A percentile compares a stretch with the other conserved stretches of the same genome.
Conservation (phyloP, 2,888 invertebrate genomes). For the Aethes cnicana region DNA sequence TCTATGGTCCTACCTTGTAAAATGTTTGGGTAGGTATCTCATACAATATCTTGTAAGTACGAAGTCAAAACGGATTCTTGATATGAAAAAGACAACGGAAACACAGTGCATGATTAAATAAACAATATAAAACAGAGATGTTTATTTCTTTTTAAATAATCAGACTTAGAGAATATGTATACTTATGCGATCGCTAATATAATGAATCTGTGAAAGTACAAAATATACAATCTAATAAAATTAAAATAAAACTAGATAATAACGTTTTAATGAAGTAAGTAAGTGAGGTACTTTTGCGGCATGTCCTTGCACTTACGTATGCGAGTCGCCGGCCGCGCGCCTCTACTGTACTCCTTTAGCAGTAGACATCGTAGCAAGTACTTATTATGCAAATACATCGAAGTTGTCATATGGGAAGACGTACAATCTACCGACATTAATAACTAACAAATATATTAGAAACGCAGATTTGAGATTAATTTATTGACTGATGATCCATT, state of each 20-base stretch:
- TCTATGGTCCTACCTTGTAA: conserved; percentile 39
- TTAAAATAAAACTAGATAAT: conserved; percentile 26
- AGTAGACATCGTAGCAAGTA: background rate
- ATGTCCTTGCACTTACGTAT: conserved; percentile 4
- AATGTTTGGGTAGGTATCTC: conserved; percentile 53
- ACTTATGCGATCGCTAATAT: background rate
- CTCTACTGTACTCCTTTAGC: background rate
- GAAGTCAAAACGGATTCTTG: conserved; percentile 42
- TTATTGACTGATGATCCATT: no score
- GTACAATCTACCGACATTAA: conserved; percentile 4
- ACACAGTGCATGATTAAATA: conserved; percentile 4
- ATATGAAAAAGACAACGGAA: conserved; percentile 5
- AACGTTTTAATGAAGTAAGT: conserved; percentile 8
- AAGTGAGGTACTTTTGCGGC: conserved; percentile 11
- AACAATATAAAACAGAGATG: conserved; percentile 4
- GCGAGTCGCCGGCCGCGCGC: background rate
- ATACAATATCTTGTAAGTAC: conserved; percentile 54
- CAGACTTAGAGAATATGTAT: conserved; percentile 36
- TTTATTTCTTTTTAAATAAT: conserved; percentile 33
- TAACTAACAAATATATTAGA: background rate
- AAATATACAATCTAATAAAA: conserved; percentile 39
- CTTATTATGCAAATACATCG: conserved; percentile 21
- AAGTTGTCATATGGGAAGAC: conserved; percentile 1
- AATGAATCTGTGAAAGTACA: conserved; percentile 19
- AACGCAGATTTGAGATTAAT: background rate